Evolutionary conservation across 2,888 invertebrate genomes (phyloP).

Genomic region (Corbicula japonica): DNA sequence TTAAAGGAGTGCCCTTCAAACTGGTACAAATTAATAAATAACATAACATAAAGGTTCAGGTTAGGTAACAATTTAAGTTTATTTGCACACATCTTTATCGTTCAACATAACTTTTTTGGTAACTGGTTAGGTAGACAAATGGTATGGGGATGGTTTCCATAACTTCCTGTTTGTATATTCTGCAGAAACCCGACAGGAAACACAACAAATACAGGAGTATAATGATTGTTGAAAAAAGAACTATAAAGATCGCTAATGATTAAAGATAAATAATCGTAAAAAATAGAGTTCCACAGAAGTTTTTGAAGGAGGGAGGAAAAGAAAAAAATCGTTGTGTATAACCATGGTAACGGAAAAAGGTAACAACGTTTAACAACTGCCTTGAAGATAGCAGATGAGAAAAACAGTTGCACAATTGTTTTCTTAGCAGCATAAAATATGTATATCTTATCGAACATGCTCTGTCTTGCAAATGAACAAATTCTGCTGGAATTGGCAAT

Average conservation of each 20-base stretch:
- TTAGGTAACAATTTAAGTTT: too few species aligned
- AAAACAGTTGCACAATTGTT: constrained; percentile 62
- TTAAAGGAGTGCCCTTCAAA: too few species aligned
- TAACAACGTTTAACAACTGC: constrained; percentile 63
- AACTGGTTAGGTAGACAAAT: too few species aligned
- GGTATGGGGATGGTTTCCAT: neutral
- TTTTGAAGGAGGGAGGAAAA: constrained; percentile 40
- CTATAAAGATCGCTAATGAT: constrained; percentile 40
- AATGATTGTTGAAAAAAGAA: constrained; percentile 45
- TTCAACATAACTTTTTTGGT: too few species aligned
- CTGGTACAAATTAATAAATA: too few species aligned
- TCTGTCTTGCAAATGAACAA: too few species aligned
- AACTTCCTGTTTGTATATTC: constrained; percentile 7
- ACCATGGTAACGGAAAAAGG: constrained; percentile 54
- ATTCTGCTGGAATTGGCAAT: too few species aligned
- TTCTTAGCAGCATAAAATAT: too few species aligned
- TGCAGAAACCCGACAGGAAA: constrained; percentile 16
- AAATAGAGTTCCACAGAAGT: constrained; percentile 23
- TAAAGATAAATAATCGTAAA: constrained; percentile 49
- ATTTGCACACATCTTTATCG: too few species aligned
- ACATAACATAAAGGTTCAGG: too few species aligned
- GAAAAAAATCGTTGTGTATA: too few species aligned
- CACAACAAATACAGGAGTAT: constrained; percentile 21
- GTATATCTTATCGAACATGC: too few species aligned
- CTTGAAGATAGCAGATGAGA: constrained; percentile 59